These are phyloP conservation scores for Ovis aries DNA, from an alignment of 2,113 vertebrate genomes.

Conservation along the genomic window ARS-UI_Ramb_v3.0 NC_056054.1:60254001-60254500, in stretches of 20 bases:
- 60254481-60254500: neutral
- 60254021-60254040: slow-evolving; percentile 79
- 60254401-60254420: neutral
- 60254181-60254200: slow-evolving; percentile 62
- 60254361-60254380: neutral
- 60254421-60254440: neutral
- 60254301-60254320: neutral
- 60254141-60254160: slow-evolving; percentile 71
- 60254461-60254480: neutral
- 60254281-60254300: neutral
- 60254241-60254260: neutral
- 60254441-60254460: neutral
- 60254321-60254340: neutral
- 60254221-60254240: slow-evolving; percentile 30
- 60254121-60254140: slow-evolving; percentile 73
- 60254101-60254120: slow-evolving; percentile 69
- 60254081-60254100: slow-evolving; percentile 71
- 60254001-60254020: slow-evolving; percentile 77
- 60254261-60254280: neutral
- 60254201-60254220: slow-evolving; percentile 64
- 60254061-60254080: slow-evolving; percentile 75
- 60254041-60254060: slow-evolving; percentile 15
- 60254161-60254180: slow-evolving; percentile 60
- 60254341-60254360: neutral
- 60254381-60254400: neutral